Conservation (phyloP, 2,113 vertebrate species). For the Phasianus colchicus region DNA sequence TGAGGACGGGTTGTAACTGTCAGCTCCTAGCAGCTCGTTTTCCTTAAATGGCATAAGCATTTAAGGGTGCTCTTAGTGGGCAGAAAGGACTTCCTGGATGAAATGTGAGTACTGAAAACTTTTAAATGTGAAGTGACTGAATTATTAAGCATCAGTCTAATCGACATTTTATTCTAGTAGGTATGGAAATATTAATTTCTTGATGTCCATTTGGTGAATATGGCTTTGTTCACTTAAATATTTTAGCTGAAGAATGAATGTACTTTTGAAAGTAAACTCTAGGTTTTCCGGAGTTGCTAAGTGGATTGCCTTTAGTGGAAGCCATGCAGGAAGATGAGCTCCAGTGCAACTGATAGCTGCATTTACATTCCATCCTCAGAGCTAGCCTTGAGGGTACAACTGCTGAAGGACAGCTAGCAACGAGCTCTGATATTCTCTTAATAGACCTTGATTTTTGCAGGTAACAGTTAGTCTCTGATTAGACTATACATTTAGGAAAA, state of each 20-base stretch:
- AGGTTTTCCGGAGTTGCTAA: accelerated
- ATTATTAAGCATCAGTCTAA: not conserved
- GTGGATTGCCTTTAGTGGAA: not conserved
- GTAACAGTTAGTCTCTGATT: not conserved
- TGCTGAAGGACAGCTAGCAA: accelerated
- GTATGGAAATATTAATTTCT: not conserved
- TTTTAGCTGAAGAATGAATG: not conserved
- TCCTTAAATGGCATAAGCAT: accelerated
- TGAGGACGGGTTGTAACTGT: not conserved
- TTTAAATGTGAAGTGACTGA: not conserved
- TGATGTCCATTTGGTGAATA: not conserved
- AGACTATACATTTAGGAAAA: accelerated
- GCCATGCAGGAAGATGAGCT: not conserved
- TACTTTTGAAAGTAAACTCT: not conserved
- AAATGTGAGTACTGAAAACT: not conserved
- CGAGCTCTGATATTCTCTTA: accelerated
- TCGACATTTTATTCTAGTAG: not conserved
- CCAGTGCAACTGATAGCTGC: not conserved
- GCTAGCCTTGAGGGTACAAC: not conserved
- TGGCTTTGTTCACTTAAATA: not conserved
- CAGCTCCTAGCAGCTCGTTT: not conserved
- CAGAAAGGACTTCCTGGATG: not conserved
- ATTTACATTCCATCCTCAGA: not conserved
- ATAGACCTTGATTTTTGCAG: accelerated
- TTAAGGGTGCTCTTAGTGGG: not conserved